A percentile compares a stretch with the other conserved stretches of the same genome.
These are phyloP conservation scores for Sebastes itinus DNA, from an alignment of 2,797 vertebrate genomes.

Conservation along the genomic window DNA sequence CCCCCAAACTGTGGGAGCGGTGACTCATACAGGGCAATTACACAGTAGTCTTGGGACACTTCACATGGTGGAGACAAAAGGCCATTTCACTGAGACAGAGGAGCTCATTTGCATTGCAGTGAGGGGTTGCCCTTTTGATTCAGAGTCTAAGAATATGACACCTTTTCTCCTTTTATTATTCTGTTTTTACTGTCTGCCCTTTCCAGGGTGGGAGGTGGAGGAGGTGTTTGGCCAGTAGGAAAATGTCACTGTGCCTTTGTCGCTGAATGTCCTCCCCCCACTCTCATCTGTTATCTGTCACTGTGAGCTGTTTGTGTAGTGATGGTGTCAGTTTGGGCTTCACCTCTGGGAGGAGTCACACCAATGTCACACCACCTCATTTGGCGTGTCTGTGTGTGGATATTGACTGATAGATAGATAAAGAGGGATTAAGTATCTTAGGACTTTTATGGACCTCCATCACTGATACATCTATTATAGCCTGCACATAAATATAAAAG, in stretches of 20 bases:
- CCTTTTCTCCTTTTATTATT: conserved; percentile 44
- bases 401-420: not conserved
- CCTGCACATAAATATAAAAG: not conserved
- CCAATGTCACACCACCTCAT: not conserved
- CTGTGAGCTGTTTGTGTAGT: conserved; percentile 28
- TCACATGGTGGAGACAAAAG: conserved; percentile 61
- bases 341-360: conserved; percentile 1
- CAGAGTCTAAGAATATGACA: conserved; percentile 41
- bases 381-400: not conserved
- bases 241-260: conserved; percentile 45
- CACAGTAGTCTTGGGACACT: conserved; percentile 23
- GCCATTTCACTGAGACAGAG: conserved; percentile 45
- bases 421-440: not conserved
- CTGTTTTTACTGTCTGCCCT: conserved; percentile 48
- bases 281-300: conserved; percentile 17
- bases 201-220: conserved; percentile 11
- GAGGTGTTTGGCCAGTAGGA: conserved; percentile 41
- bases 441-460: not conserved
- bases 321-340: not conserved
- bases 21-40: conserved; percentile 56
- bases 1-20: not conserved
- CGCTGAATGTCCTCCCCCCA: not conserved
- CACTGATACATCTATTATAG: not conserved
- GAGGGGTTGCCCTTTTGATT: conserved; percentile 64
- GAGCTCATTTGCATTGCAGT: conserved; percentile 66